These are phyloP conservation scores for Antennarius striatus DNA, from an alignment of 2,113 vertebrate species.

Conservation along the genomic window DNA sequence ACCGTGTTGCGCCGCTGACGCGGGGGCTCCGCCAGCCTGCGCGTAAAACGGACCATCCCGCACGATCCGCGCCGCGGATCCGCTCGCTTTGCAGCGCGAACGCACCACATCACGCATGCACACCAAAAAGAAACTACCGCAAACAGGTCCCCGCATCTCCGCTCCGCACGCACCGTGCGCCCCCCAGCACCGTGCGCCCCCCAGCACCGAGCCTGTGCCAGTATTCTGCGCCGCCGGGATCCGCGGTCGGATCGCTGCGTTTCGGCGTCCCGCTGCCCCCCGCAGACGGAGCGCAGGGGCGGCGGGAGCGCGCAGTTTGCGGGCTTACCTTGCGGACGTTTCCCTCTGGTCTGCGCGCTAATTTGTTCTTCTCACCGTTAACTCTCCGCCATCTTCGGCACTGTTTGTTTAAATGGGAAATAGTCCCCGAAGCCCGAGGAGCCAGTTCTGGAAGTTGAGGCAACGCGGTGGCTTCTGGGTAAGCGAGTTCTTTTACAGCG, in stretches of 20 bases:
- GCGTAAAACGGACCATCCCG: constrained; percentile 37
- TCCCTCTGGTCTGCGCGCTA: constrained; percentile 56
- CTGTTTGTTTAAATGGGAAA: constrained; percentile 87
- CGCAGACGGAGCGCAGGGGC: constrained; percentile 35
- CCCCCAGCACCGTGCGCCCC: constrained; percentile 48
- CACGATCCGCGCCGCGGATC: constrained; percentile 4
- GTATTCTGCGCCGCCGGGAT: constrained; percentile 53
- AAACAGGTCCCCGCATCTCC: constrained; percentile 2
- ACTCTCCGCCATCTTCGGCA: constrained; percentile 85
- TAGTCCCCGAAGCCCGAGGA: constrained; percentile 79
- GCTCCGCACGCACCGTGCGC: constrained; percentile 53
- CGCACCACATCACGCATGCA: not conserved
- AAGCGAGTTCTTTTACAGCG: constrained; percentile 43
- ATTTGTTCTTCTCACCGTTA: constrained; percentile 79
- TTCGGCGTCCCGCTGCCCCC: constrained; percentile 5
- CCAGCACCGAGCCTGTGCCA: constrained; percentile 49
- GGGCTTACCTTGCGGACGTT: constrained; percentile 63
- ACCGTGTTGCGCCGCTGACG: constrained; percentile 26
- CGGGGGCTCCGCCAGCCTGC: constrained; percentile 35
- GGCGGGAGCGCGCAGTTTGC: not conserved
- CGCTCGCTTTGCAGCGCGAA: not conserved
- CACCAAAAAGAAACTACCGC: not conserved
- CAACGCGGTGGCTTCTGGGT: constrained; percentile 69
- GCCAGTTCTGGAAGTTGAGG: constrained; percentile 79
- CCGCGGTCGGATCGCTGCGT: constrained; percentile 53